These are phyloP conservation scores for Melanaphis sacchari DNA, from an alignment of 1,140 invertebrate species.

Conservation along the genomic window DNA sequence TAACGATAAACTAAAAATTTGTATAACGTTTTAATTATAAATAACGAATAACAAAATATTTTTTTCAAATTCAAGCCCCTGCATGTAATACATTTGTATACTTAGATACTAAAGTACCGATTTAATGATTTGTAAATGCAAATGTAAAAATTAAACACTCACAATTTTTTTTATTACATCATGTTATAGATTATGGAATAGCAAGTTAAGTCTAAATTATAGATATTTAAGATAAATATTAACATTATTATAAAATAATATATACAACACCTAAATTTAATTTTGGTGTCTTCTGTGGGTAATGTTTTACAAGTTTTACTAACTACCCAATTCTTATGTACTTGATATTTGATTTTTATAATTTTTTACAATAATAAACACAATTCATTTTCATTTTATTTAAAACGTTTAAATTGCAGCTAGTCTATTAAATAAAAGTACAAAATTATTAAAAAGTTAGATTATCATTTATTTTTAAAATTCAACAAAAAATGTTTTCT, in stretches of 20 bases:
- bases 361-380: not conserved
- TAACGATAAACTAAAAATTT: too few species aligned
- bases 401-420: not conserved
- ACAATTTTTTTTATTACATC: not conserved
- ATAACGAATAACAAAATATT: too few species aligned
- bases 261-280: not conserved
- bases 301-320: not conserved
- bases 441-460: too few species aligned
- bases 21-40: too few species aligned
- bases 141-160: not conserved
- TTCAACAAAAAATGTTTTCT: too few species aligned
- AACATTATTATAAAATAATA: too few species aligned
- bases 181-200: not conserved
- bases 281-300: not conserved
- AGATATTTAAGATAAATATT: too few species aligned
- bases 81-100: too few species aligned
- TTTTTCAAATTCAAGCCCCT: too few species aligned
- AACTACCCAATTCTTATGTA: not conserved
- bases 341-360: not conserved
- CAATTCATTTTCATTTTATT: not conserved
- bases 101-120: not conserved
- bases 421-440: not conserved
- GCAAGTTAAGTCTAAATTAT: too few species aligned
- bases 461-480: not conserved
- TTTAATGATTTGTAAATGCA: not conserved